Conservation (phyloP, 2,797 vertebrate species). For the Enteromius paludinosus region DNA sequence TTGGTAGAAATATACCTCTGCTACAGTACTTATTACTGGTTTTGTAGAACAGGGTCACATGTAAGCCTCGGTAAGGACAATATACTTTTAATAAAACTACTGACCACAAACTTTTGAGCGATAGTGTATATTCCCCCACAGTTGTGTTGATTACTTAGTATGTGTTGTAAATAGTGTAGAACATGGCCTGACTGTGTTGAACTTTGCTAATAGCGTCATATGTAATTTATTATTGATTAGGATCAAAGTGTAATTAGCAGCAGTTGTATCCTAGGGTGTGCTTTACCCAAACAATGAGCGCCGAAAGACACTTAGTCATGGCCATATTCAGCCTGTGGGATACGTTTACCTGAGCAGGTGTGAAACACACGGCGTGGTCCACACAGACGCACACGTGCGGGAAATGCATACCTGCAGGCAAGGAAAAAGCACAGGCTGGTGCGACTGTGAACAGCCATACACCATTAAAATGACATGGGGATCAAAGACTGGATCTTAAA, state of each 20-base stretch:
- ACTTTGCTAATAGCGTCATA: slow-evolving; percentile 42
- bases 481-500: slow-evolving; percentile 7
- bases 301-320: slow-evolving; percentile 39
- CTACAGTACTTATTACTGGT: too few relatives aligned
- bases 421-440: slow-evolving; percentile 16
- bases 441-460: neutral
- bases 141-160: neutral
- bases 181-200: neutral
- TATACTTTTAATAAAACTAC: neutral
- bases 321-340: slow-evolving; percentile 24
- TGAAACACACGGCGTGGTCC: neutral
- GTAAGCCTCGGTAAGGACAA: neutral
- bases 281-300: slow-evolving; percentile 57
- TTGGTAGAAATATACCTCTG: too few relatives aligned
- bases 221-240: slow-evolving; percentile 55
- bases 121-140: neutral
- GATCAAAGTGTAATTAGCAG: slow-evolving; percentile 57
- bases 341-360: slow-evolving; percentile 37
- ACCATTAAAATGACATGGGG: neutral
- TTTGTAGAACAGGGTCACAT: too few relatives aligned
- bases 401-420: neutral
- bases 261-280: slow-evolving; percentile 49
- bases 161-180: slow-evolving; percentile 26
- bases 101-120: neutral
- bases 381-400: neutral